phyloP scores from a whole-genome alignment of 2,113 vertebrate genomes.

The Strix uralensis region DNA sequence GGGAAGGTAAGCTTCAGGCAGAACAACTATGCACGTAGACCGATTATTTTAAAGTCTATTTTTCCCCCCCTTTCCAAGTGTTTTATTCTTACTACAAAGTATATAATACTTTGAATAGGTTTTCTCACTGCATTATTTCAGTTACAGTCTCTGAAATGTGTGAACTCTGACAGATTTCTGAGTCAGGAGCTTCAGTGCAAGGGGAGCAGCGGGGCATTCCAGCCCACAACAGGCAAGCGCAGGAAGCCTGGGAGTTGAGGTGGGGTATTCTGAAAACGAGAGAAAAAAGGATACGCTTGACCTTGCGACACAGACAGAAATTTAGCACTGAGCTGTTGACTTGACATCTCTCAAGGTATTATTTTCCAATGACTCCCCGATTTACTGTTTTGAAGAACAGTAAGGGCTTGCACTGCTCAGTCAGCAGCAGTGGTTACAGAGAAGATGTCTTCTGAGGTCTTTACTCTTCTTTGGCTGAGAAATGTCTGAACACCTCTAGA shows the following conservation, averaged over 20 bases:
- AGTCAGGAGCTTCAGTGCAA: not conserved
- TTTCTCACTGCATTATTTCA: not conserved
- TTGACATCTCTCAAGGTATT: not conserved
- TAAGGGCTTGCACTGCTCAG: too few relatives aligned
- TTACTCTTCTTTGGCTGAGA: not conserved
- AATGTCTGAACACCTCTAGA: not conserved
- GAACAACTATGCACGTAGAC: not conserved
- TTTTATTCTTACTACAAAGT: not conserved
- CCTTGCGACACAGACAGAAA: not conserved
- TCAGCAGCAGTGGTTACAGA: not conserved
- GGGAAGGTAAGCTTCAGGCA: not conserved
- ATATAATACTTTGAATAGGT: not conserved
- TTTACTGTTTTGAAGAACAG: too few relatives aligned
- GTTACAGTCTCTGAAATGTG: not conserved
- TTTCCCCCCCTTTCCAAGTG: accelerated
- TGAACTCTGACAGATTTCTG: not conserved
- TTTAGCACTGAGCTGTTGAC: not conserved
- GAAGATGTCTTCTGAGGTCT: not conserved
- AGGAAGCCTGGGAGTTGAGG: not conserved
- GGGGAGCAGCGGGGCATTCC: not conserved
- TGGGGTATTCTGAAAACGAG: not conserved
- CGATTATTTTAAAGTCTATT: not conserved
- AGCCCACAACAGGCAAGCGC: not conserved
- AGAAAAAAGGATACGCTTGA: not conserved
- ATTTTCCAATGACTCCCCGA: not conserved